These are phyloP conservation scores for Tubulanus polymorphus DNA, from an alignment of 2,888 invertebrate genomes.

Conservation along the genomic window DNA sequence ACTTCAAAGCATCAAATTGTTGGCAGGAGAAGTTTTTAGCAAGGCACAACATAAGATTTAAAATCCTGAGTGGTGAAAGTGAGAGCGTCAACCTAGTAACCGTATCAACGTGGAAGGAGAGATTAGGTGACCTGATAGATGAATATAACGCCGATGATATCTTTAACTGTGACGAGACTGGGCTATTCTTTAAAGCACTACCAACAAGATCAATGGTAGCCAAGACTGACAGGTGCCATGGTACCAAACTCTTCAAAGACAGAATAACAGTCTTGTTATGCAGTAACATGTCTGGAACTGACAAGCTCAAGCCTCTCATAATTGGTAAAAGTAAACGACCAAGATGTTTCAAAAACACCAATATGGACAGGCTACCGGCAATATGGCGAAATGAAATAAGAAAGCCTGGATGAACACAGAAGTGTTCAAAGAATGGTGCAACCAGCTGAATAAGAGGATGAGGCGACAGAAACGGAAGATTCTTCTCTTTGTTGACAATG, in stretches of 20 bases:
- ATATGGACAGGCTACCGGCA: conserved; percentile 15
- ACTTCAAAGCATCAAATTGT: conserved; percentile 15
- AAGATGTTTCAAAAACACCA: conserved; percentile 21
- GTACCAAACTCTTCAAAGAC: conserved; percentile 24
- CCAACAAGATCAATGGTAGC: conserved; percentile 20
- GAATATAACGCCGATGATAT: conserved; percentile 18
- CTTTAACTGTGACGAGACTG: conserved; percentile 25
- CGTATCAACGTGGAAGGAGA: conserved; percentile 13
- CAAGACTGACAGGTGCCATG: conserved; percentile 19
- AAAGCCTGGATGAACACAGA: conserved; percentile 25
- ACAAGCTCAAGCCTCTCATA: conserved; percentile 19
- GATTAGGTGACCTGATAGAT: conserved; percentile 4
- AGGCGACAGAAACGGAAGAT: conserved; percentile 2
- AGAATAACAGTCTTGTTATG: conserved; percentile 20
- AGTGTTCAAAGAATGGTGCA: conserved; percentile 20
- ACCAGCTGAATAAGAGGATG: conserved; percentile 3
- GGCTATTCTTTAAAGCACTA: conserved; percentile 20
- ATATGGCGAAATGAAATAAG: conserved; percentile 18
- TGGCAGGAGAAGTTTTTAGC: conserved; percentile 19
- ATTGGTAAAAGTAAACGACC: conserved; percentile 23
- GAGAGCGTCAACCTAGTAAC: conserved; percentile 15
- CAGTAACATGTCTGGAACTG: conserved; percentile 21
- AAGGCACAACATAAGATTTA: conserved; percentile 17
- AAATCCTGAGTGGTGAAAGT: conserved; percentile 17
- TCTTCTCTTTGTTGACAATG: conserved; percentile 7